Conservation (phyloP, 1,140 invertebrate genomes). For the Reticulitermes speratus region DNA sequence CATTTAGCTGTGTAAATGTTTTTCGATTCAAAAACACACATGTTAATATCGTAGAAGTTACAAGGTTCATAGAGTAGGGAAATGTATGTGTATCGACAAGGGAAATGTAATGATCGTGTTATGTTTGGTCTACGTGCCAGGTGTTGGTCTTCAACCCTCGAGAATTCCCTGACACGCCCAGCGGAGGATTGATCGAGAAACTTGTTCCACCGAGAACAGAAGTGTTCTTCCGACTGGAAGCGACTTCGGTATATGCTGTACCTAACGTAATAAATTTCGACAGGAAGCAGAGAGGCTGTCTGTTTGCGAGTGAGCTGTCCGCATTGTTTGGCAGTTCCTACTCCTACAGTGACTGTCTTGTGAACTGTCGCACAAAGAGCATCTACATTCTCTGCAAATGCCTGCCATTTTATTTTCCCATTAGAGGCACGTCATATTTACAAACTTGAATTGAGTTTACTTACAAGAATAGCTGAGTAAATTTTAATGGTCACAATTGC, state of each 20-base stretch:
- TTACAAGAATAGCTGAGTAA: neutral
- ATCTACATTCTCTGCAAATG: slow-evolving; percentile 54
- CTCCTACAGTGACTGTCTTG: slow-evolving; percentile 58
- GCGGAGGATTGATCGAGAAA: slow-evolving; percentile 41
- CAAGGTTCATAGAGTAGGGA: no score
- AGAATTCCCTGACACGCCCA: slow-evolving; percentile 50
- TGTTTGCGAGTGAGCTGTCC: slow-evolving; percentile 51
- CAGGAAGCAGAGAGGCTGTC: slow-evolving; percentile 52
- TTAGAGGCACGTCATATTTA: neutral
- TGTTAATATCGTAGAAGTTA: no score
- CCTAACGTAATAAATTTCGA: slow-evolving; percentile 37
- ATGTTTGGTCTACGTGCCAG: slow-evolving; percentile 36
- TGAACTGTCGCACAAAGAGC: slow-evolving; percentile 53
- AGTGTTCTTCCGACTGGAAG: slow-evolving; percentile 37
- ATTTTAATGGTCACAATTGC: neutral
- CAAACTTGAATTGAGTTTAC: neutral
- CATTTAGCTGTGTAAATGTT: no score
- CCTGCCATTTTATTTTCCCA: slow-evolving; percentile 50
- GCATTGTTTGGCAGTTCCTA: slow-evolving; percentile 46
- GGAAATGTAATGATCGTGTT: no score
- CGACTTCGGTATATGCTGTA: slow-evolving; percentile 37
- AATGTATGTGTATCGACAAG: no score
- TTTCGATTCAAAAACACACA: no score
- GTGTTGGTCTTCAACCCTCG: slow-evolving; percentile 47
- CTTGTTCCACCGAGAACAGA: slow-evolving; percentile 37